Evolutionary conservation across 2,888 invertebrate species (phyloP), one percentile per base, ranked within the genome.

Genomic region (Drosophila tanythrix): DNA sequence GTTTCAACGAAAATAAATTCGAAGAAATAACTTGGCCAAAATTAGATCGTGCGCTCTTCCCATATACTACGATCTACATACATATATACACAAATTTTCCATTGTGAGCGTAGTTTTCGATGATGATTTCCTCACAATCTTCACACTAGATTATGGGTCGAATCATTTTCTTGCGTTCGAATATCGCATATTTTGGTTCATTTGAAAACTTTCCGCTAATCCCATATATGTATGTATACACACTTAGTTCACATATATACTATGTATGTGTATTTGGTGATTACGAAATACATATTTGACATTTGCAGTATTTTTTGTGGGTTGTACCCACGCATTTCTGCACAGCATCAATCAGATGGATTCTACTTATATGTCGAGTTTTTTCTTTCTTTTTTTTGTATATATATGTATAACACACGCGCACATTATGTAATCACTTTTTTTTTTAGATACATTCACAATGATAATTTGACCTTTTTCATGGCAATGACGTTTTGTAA

Each of bases 1-100:
- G 83, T 85, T 80, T 53, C 52, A 75, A 84, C 83, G 60, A 85
- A 87, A 87, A 87, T 87, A 87, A 89, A 83, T 77, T 66, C 61
- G 59, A 78, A 70, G 78, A 82, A 85, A 86, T 84, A 89, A 81
- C 84, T 92, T 88, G 79, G 91, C 92, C 92, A 92, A 92, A 92
- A 91, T 92, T 92, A 92, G 92, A 90, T 75, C 87, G 88, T 84
- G 82, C 85, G 76, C 71, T 76, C 66, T 62, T 50, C 13, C 36
- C 40, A 43, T 33, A 43, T 57, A 57, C 57, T 40, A 31, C n/a
- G 13, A 52, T 50, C 63, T 50, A 72, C 51, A 75, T 33, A 36
- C 5, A 48, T 43, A 46, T 46, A 70, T 57, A 70, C 56, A 70
- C 59, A 79, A 57, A 62, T 61, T 79, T 74, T 83, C 65, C 82